Evolutionary conservation across 2,888 invertebrate genomes (phyloP).

Genomic region (Euproctis similis): DNA sequence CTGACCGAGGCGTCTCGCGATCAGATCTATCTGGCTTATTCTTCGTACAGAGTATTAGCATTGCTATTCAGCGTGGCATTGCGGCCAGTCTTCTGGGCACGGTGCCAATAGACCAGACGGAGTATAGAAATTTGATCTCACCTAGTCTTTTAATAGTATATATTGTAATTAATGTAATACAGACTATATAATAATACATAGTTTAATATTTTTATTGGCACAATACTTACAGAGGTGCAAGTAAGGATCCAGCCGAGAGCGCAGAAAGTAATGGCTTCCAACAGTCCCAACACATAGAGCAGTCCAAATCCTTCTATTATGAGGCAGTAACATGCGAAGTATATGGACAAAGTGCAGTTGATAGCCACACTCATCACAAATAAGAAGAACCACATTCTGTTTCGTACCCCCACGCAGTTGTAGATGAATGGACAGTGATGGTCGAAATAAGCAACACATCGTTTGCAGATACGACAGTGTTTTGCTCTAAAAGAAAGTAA

Average conservation of each 20-base stretch:
- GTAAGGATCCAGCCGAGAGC: constrained; percentile 91
- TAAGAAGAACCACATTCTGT: constrained; percentile 94
- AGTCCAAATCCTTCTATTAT: constrained; percentile 89
- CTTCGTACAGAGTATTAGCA: too few species aligned
- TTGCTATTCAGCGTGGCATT: too few species aligned
- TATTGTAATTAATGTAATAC: too few species aligned
- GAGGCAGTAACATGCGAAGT: constrained; percentile 90
- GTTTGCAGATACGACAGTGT: constrained; percentile 93
- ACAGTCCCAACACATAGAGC: constrained; percentile 87
- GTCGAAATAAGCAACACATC: constrained; percentile 92
- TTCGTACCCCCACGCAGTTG: constrained; percentile 93
- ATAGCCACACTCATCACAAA: constrained; percentile 92
- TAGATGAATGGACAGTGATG: constrained; percentile 97
- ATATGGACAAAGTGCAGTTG: constrained; percentile 90
- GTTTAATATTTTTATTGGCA: too few species aligned
- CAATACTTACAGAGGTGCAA: constrained; percentile 88
- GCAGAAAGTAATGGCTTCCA: constrained; percentile 90
- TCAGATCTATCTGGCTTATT: too few species aligned
- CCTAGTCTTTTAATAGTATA: too few species aligned
- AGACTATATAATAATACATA: too few species aligned
- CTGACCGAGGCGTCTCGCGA: too few species aligned
- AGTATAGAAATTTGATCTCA: too few species aligned
- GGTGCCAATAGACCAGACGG: too few species aligned
- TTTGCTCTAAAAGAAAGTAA: constrained; percentile 77
- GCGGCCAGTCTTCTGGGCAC: too few species aligned